Conservation (phyloP, 53 echinoderm and acorn worm genomes). For the Hippasteria phrygiana region DNA sequence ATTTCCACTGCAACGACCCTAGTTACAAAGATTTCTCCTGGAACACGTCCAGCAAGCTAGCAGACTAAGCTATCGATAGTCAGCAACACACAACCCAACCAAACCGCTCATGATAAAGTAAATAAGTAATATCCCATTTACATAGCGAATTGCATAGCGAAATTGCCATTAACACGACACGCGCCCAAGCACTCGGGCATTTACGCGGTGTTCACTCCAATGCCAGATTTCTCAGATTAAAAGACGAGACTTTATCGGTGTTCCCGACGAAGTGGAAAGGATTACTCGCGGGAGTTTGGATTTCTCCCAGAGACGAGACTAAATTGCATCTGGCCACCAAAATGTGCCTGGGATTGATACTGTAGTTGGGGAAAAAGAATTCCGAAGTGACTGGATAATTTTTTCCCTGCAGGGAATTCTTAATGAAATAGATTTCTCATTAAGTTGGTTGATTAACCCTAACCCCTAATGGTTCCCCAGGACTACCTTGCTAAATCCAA, state of each 20-base stretch:
- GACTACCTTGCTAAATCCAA: no score
- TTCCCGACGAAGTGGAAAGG: background rate
- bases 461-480: no score
- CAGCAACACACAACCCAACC: background rate
- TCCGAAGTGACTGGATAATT: background rate
- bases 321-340: background rate
- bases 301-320: background rate
- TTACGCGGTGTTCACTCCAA: background rate
- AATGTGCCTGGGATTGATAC: background rate
- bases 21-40: no score
- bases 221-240: background rate
- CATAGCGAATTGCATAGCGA: background rate
- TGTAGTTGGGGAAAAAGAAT: background rate
- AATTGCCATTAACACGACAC: background rate
- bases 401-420: background rate
- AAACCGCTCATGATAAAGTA: background rate
- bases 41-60: no score
- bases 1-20: no score
- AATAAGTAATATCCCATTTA: background rate
- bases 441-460: background rate
- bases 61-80: background rate
- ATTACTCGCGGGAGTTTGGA: background rate
- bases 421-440: background rate
- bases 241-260: background rate
- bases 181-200: background rate